phyloP scores from a whole-genome alignment of 1,140 invertebrate genomes.

The Temnothorax curvispinosus region DNA sequence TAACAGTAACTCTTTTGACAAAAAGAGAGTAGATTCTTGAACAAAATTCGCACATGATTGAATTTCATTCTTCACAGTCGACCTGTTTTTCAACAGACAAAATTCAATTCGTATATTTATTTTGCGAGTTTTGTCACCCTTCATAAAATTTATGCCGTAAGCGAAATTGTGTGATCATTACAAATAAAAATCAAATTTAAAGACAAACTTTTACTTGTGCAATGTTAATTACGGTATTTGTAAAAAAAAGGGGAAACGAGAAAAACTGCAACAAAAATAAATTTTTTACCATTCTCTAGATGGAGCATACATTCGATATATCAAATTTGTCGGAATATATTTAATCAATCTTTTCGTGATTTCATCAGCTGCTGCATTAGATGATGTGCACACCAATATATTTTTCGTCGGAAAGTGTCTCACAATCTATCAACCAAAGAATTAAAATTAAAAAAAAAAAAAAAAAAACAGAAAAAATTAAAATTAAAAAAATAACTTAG shows the following conservation, averaged over 20 bases:
- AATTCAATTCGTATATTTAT: not conserved
- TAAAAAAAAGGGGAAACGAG: constrained; percentile 72
- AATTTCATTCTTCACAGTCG: constrained; percentile 74
- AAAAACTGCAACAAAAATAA: constrained; percentile 72
- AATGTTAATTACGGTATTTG: not conserved
- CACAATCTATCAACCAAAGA: constrained; percentile 78
- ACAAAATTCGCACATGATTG: constrained; percentile 78
- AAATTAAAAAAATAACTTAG: not conserved
- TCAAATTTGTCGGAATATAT: constrained; percentile 77
- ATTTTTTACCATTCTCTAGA: constrained; percentile 81
- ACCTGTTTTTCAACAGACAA: constrained; percentile 47
- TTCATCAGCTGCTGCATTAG: constrained; percentile 92
- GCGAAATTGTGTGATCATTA: not conserved
- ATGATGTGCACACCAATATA: constrained; percentile 90
- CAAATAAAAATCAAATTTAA: not conserved
- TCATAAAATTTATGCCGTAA: not conserved
- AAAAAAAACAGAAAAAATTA: constrained; percentile 23
- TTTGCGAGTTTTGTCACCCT: not conserved
- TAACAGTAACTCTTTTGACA: constrained; percentile 76
- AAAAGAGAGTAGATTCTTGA: constrained; percentile 64
- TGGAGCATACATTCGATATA: constrained; percentile 85
- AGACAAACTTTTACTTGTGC: not conserved
- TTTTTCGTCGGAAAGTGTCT: constrained; percentile 81
- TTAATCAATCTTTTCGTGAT: constrained; percentile 87
- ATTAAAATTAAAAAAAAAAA: constrained; percentile 41